Evolutionary conservation across 2,797 vertebrate species (phyloP).

Genomic region (Eupleurogrammus muticus): DNA sequence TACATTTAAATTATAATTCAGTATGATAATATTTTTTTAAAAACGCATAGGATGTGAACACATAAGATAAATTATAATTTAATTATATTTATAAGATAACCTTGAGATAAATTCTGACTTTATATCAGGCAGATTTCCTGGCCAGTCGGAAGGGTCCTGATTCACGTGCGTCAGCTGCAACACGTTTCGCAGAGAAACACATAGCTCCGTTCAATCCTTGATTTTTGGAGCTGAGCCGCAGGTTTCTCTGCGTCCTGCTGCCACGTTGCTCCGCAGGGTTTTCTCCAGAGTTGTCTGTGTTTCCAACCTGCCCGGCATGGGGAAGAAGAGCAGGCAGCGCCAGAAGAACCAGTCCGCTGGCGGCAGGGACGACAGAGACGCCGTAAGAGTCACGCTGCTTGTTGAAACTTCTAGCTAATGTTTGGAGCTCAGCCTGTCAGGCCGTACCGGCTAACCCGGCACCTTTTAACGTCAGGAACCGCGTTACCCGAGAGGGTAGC

Average conservation of each 20-base stretch:
- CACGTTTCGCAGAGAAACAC: conserved; percentile 30
- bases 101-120: background rate
- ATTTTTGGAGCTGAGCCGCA: background rate
- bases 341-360: conserved; percentile 74
- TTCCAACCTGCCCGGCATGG: conserved; percentile 82
- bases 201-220: background rate
- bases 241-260: accelerated
- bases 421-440: background rate
- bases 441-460: background rate
- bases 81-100: no score
- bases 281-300: conserved; percentile 57
- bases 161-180: conserved; percentile 72
- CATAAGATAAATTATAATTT: no score
- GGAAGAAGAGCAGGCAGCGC: conserved; percentile 83
- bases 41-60: background rate
- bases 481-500: background rate
- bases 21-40: background rate
- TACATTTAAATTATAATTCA: accelerated
- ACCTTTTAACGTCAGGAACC: background rate
- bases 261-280: conserved; percentile 54
- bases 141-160: conserved; percentile 72
- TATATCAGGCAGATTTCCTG: conserved; percentile 66
- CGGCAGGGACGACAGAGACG: conserved; percentile 81
- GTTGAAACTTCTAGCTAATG: conserved; percentile 30
- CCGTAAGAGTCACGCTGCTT: conserved; percentile 73